Conservation (phyloP, 2,888 invertebrate species). For the Miltochrista miniata region DNA sequence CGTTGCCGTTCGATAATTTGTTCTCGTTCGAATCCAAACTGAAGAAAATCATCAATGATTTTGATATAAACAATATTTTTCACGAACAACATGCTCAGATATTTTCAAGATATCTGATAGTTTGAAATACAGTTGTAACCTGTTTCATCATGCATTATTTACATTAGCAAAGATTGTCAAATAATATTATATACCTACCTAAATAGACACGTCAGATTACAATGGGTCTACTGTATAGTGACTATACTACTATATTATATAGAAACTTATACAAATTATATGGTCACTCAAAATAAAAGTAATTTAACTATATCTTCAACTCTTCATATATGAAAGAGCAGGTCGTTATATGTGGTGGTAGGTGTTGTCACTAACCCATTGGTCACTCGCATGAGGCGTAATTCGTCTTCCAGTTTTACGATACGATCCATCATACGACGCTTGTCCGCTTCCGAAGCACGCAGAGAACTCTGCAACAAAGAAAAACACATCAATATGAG, state of each 20-base stretch:
- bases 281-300: no score
- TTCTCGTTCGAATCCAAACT: conserved; percentile 64
- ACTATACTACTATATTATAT: no score
- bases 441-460: conserved; percentile 85
- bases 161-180: no score
- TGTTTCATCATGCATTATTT: no score
- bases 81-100: neutral
- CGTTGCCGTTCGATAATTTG: conserved; percentile 63
- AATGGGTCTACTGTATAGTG: no score
- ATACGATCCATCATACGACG: conserved; percentile 87
- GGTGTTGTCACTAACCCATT: conserved; percentile 53
- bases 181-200: no score
- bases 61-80: conserved; percentile 1
- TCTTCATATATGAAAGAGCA: conserved; percentile 4
- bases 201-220: no score
- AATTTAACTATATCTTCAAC: neutral
- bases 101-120: neutral
- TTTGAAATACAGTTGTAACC: neutral
- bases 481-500: conserved; percentile 7
- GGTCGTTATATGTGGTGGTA: conserved; percentile 10
- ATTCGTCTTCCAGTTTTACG: conserved; percentile 86
- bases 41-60: conserved; percentile 13
- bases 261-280: no score
- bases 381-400: conserved; percentile 71
- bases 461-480: conserved; percentile 85